A percentile compares a stretch with the other conserved stretches of the same genome.
These are phyloP conservation scores for Aphaenogaster ashmeadi DNA, from an alignment of 1,140 invertebrate genomes.

Conservation along the genomic window DNA sequence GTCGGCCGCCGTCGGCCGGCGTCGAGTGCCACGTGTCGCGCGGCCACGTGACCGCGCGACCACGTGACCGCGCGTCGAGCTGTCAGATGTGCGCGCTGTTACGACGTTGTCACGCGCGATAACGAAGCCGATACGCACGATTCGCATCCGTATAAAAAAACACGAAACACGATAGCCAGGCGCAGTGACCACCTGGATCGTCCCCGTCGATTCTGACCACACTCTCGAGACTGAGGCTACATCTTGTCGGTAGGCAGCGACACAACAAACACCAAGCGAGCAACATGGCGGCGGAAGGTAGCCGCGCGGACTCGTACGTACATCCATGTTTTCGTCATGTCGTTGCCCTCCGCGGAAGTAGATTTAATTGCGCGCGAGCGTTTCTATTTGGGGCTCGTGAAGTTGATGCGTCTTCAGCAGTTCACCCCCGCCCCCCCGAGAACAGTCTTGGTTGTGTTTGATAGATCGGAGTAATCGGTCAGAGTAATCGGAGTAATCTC, in stretches of 20 bases:
- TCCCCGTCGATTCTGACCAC: background rate
- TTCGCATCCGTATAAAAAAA: slow-evolving; percentile 35
- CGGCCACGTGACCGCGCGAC: slow-evolving; percentile 2
- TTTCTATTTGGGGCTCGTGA: background rate
- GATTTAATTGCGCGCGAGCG: background rate
- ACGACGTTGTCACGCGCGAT: slow-evolving; percentile 16
- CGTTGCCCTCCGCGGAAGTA: slow-evolving; percentile 1
- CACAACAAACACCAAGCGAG: background rate
- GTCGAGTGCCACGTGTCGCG: background rate
- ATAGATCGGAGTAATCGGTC: background rate
- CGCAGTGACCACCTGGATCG: slow-evolving; percentile 7
- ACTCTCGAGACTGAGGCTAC: background rate
- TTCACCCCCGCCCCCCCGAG: background rate
- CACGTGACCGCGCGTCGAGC: slow-evolving; percentile 12
- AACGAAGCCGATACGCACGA: slow-evolving; percentile 6
- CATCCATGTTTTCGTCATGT: slow-evolving; percentile 12
- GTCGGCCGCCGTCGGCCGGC: background rate
- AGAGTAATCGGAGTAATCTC: no score
- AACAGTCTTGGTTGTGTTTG: background rate
- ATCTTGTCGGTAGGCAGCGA: background rate
- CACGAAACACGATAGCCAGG: no score
- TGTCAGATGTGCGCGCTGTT: slow-evolving; percentile 18
- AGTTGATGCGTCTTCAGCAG: background rate
- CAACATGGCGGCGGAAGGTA: slow-evolving; percentile 43
- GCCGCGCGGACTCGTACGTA: slow-evolving; percentile 3